Evolutionary conservation across 2,113 vertebrate species (phyloP), one percentile per base, ranked within the genome.

Genomic region (Anolis carolinensis): DNA sequence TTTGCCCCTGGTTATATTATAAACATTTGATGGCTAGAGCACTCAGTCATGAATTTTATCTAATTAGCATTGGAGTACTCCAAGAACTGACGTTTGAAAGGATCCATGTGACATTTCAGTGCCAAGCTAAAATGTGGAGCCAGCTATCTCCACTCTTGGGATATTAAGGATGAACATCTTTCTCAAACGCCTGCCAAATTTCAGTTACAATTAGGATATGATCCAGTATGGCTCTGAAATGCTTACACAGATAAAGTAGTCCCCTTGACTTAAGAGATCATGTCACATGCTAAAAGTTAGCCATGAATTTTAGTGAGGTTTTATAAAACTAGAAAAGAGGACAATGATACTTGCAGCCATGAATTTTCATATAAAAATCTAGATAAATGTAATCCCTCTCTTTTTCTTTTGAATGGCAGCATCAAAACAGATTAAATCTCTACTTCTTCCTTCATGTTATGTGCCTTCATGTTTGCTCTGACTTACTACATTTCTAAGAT

Each of bases 171-270:
- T 71, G 74, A 32, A 25, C 21, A 39, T 23, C 39, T 70, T 82
- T 72, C 55, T 48, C 30, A 63, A 74, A 67, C 70, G 73, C 39
- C 39, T 88, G 68, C 59, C 34, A 84, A 30, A 75, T 67, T 67
- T 81, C 20, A 27, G 70, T 72, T 50, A 65, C 68, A 73, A 72
- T 73, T 86, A 75, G 55, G 44, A 63, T 23, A 81, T 36, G 44
- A 74, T 84, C 11, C 59, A 65, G 18, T 70, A 67, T 75, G 25
- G 5, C 59, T 32, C 27, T 71, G 82, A 88, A 88, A 34, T 65
- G 34, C 10, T 52, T 80, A 20, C 59, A 52, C 32, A 67, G 34
- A 3, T 18, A 32, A 79, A 59, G 20, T 36, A 30, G 7, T 81
- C 8, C 8, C 71, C 23, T 81, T 81, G 18, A 79, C 36, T 48